Evolutionary conservation across 2,888 invertebrate species (phyloP), one percentile per base, ranked within the genome.

Genomic region (Steinernema scapterisci): DNA sequence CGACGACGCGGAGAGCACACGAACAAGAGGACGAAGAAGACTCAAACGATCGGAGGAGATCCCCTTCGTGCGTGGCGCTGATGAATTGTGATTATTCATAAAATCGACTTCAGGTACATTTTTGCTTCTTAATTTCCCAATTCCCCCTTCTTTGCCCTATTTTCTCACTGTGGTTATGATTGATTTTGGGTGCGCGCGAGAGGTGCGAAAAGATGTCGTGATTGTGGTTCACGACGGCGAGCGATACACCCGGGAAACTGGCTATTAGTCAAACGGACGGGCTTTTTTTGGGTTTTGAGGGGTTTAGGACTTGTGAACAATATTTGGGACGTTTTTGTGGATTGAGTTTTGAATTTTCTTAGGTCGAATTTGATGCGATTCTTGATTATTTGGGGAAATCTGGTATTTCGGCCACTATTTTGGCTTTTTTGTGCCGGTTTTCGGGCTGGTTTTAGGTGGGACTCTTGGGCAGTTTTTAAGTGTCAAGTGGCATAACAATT

Each of bases 31-130:
- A 54, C 21, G 54, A 51, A 51, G 51, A 54, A 54, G 54, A 63
- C 63, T 16, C 31, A 16, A 13, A 25, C 54, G 21, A 21, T 6
- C 27, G 31, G 63, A 5, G n/a, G 38, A 63, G 25, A 31, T 31
- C 13, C 27, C 27, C 16, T 13, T 48, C 31, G 54, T 6, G 19
- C 5, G 27, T 27, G 16, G 31, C 1, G 16, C 25, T 63, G 63
- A 63, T 63, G 63, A 63, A 63, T 63, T 63, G 63, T 63, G 63
- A 63, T 31, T 63, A 63, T 63, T 63, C 63, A 63, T 63, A 63
- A 63, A 48, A 63, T 63, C 63, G 63, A 63, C 63, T 11, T 38
- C 19, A 54, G 31, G 48, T 48, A 19, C 48, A 13, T 5, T n/a
- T 5, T 5, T 48, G 48, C 48, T 48, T 48, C 13, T 48, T 48